Percentiles rank a stretch among this genome's conserved stretches.
phyloP scores from a whole-genome alignment of 2,797 vertebrate species.

The Characodon lateralis region DNA sequence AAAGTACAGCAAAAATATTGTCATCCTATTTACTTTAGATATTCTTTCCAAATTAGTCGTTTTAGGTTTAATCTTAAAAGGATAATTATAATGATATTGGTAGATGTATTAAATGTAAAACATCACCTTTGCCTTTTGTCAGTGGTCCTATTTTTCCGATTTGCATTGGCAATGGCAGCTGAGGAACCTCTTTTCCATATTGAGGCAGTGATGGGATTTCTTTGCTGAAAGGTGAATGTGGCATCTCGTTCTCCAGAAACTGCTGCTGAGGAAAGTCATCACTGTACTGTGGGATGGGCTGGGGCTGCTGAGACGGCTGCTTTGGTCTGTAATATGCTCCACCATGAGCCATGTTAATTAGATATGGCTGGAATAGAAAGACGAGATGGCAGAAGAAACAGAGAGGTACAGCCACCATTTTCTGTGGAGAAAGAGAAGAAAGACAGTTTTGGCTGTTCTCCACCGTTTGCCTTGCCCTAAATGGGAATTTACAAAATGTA shows the following conservation, averaged over 20 bases:
- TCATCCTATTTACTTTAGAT: too few relatives aligned
- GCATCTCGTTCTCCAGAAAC: slow-evolving; percentile 89
- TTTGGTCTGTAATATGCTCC: slow-evolving; percentile 93
- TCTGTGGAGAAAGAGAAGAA: slow-evolving; percentile 53
- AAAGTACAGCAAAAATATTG: too few relatives aligned
- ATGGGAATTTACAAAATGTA: slow-evolving; percentile 32
- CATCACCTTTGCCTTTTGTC: slow-evolving; percentile 88
- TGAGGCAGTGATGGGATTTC: slow-evolving; percentile 84
- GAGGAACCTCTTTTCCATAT: slow-evolving; percentile 89
- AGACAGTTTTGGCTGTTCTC: background rate
- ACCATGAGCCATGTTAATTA: slow-evolving; percentile 76
- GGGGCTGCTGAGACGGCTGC: slow-evolving; percentile 87
- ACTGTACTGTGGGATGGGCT: slow-evolving; percentile 88
- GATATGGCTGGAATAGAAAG: slow-evolving; percentile 77
- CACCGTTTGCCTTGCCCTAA: slow-evolving; percentile 8
- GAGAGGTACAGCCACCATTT: slow-evolving; percentile 78
- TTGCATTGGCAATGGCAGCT: slow-evolving; percentile 86
- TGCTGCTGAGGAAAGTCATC: slow-evolving; percentile 86
- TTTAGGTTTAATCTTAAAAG: background rate
- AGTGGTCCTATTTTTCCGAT: slow-evolving; percentile 84
- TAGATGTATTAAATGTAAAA: background rate
- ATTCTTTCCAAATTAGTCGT: background rate
- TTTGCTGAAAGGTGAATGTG: slow-evolving; percentile 85
- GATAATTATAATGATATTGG: background rate
- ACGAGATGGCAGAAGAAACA: slow-evolving; percentile 73